Base-by-base conservation (phyloP, 2,888 invertebrate species). In the Phoronis australis region DNA sequence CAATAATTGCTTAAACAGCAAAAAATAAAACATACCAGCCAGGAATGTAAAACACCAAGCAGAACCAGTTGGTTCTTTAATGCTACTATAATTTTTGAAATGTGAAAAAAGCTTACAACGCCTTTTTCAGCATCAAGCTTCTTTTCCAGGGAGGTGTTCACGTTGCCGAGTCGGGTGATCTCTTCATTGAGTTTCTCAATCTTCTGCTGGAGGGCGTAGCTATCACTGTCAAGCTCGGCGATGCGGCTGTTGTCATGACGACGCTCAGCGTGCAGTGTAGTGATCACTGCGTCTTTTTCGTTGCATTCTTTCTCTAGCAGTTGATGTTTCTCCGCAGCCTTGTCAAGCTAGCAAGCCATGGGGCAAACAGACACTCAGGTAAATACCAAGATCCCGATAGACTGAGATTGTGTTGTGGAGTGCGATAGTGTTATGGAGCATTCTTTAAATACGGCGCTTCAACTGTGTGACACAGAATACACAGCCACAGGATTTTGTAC, bases 121-220 rank as follows among this genome's bases (percentile, higher is more conserved):
- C 54, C 47, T 52, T 59, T 57, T 47, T 67, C 66, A 22, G 45
- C 52, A 24, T 62, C 61, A 12, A 69, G 49, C 22, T 55, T 55
- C 23, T 61, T 57, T 42, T 68, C 67, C 27, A 67, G 50, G 3
- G 58, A 53, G 1, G 54, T 39, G 49, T 61, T 66, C 22, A 59
- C 54, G 20, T 53, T 60, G 4, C 56, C 60, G 4, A 68, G 50
- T 42, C 59, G 58, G 23, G 55, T 55, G 18, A 65, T 37, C 37
- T 68, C 67, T n/a, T 65, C 61, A 15, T 55, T 57, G 37, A 65
- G 47, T 24, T 57, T 50, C 9, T 65, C 65, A 21, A 60, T 42
- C 51, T 60, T 61, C 15, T 47, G 43, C 45, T 60, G 58, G 9
- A 64, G 50, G 43, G 61, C 58, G 23, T 52, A 45, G n/a, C 57